phyloP scores from a whole-genome alignment of 2,797 vertebrate species.

The Poecilia picta region DNA sequence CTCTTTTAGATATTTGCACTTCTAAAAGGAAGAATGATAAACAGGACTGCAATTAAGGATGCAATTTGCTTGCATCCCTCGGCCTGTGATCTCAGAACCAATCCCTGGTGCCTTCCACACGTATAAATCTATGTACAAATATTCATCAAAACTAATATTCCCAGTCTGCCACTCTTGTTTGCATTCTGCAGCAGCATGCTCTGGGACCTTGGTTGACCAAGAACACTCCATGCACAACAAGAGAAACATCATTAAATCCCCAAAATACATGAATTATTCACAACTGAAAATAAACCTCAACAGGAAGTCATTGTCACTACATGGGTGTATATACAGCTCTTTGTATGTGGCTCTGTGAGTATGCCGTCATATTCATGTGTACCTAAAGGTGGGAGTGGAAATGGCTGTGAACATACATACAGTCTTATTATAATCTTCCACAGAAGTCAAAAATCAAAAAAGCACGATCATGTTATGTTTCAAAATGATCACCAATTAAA shows the following conservation, averaged over 20 bases:
- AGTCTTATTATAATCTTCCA: neutral
- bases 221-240: slow-evolving; percentile 51
- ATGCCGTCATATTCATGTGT: neutral
- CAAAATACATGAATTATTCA: slow-evolving; percentile 79
- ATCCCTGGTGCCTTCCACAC: neutral
- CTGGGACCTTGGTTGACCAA: slow-evolving; percentile 69
- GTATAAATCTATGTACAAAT: slow-evolving; percentile 5
- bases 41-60: slow-evolving; percentile 70
- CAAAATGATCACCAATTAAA: neutral
- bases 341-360: neutral
- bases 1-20: slow-evolving; percentile 36
- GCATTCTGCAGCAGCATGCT: slow-evolving; percentile 61
- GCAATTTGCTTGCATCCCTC: slow-evolving; percentile 59
- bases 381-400: neutral
- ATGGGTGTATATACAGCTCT: slow-evolving; percentile 15
- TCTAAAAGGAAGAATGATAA: slow-evolving; percentile 57
- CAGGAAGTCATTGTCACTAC: slow-evolving; percentile 40
- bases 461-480: neutral
- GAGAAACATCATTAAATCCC: slow-evolving; percentile 75
- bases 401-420: neutral
- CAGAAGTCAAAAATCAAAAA: neutral
- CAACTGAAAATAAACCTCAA: slow-evolving; percentile 53
- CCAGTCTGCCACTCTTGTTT: slow-evolving; percentile 48
- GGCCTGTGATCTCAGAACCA: slow-evolving; percentile 55
- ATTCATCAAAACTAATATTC: slow-evolving; percentile 33